Conservation (phyloP, 1,140 invertebrate genomes). For the Drosophila tropicalis region DNA sequence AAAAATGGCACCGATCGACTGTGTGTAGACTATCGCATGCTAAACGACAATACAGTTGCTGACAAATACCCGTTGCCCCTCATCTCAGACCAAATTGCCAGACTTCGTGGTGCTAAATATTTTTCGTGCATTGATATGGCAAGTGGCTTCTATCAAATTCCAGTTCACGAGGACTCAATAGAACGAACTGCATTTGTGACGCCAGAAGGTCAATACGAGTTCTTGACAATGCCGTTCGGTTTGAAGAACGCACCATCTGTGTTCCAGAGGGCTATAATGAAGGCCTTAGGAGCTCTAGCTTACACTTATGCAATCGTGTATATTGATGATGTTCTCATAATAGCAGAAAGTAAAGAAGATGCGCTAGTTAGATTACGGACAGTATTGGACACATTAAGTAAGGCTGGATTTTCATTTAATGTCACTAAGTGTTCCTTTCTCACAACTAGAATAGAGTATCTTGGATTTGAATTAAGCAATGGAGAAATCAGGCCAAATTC, state of each 20-base stretch:
- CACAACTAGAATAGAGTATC: not conserved
- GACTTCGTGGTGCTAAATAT: too few relatives aligned
- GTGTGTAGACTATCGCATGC: conserved; percentile 8
- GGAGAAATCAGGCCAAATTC: not conserved
- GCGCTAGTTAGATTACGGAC: not conserved
- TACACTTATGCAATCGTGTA: not conserved
- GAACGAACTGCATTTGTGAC: too few relatives aligned
- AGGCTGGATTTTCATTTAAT: too few relatives aligned
- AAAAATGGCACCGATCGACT: conserved; percentile 14
- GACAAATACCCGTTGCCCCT: conserved; percentile 17
- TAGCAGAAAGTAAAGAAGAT: conserved; percentile 1
- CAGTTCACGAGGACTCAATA: too few relatives aligned
- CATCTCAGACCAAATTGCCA: too few relatives aligned
- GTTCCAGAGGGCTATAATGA: not conserved
- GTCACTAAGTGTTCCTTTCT: not conserved
- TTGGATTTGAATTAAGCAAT: not conserved
- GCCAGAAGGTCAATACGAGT: not conserved
- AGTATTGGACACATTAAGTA: too few relatives aligned
- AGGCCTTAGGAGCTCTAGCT: not conserved
- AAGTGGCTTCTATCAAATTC: too few relatives aligned
- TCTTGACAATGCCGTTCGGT: not conserved
- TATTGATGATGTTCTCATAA: not conserved
- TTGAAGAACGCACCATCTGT: too few relatives aligned
- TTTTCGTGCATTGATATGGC: too few relatives aligned
- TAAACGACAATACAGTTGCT: conserved; percentile 8